Evolutionary conservation across 30 jellyfish, hydroid and myxozoan genomes (phyloP).

Genomic region (Turritopsis dohrnii): DNA sequence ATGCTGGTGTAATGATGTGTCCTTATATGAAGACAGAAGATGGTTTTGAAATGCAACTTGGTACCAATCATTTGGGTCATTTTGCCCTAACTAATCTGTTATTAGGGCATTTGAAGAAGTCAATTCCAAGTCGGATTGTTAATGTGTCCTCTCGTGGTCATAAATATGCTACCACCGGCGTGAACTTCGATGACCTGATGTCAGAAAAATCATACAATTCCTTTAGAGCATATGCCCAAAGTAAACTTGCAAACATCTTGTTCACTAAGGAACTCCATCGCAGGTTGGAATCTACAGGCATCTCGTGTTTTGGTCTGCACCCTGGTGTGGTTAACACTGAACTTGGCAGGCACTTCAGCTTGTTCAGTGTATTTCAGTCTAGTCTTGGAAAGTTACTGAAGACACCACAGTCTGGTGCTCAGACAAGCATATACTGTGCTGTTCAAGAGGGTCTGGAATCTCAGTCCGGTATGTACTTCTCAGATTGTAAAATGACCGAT

Average conservation of each 20-base stretch:
- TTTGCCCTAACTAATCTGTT: constrained; percentile 70
- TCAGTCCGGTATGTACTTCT: constrained; percentile 62
- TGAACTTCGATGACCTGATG: constrained; percentile 39
- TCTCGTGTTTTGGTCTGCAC: constrained; percentile 59
- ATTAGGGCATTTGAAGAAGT: constrained; percentile 44
- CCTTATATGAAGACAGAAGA: constrained; percentile 72
- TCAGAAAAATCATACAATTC: constrained; percentile 27
- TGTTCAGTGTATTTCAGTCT: not conserved
- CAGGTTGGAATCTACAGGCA: constrained; percentile 19
- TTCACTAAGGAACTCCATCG: constrained; percentile 63
- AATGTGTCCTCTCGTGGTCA: constrained; percentile 74
- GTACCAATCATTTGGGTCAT: constrained; percentile 89
- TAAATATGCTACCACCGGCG: not conserved
- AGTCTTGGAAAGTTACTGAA: constrained; percentile 11
- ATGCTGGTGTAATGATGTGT: constrained; percentile 74
- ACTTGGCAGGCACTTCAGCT: constrained; percentile 20
- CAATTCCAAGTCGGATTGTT: constrained; percentile 79
- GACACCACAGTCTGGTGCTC: constrained; percentile 65
- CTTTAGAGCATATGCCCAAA: constrained; percentile 40
- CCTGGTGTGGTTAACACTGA: constrained; percentile 86
- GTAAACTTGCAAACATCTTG: constrained; percentile 69
- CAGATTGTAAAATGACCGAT: constrained; percentile 46
- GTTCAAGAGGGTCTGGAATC: constrained; percentile 71
- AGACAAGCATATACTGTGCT: constrained; percentile 75
- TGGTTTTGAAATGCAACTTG: constrained; percentile 83